Conservation (phyloP, 2,113 vertebrate species). For the Myocastor coypus region DNA sequence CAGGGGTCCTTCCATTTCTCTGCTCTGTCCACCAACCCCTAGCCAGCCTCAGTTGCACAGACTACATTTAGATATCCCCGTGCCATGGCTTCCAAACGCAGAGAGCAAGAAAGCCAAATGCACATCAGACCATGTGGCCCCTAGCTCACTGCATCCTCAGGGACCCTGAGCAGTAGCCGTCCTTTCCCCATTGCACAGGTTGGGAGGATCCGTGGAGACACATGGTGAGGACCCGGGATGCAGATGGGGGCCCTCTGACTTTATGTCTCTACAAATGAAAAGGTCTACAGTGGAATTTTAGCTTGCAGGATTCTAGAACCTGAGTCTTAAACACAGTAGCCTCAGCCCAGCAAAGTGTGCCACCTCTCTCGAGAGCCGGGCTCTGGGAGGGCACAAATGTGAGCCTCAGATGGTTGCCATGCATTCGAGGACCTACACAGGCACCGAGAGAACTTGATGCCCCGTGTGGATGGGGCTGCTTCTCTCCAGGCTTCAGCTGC, state of each 20-base stretch:
- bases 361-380: no score
- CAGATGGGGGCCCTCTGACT: not conserved
- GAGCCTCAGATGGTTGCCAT: not conserved
- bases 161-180: not conserved
- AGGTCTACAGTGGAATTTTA: fast-evolving
- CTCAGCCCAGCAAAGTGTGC: fast-evolving
- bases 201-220: not conserved
- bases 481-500: constrained; percentile 21
- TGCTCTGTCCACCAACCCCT: not conserved
- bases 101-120: not conserved
- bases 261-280: not conserved
- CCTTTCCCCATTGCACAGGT: not conserved
- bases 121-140: not conserved
- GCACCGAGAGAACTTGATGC: not conserved
- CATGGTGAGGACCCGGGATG: not conserved
- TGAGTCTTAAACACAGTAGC: not conserved
- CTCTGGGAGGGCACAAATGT: not conserved
- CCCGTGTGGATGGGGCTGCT: not conserved
- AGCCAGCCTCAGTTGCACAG: not conserved
- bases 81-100: not conserved
- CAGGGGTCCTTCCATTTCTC: not conserved
- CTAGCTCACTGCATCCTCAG: not conserved
- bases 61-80: not conserved
- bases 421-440: not conserved
- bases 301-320: not conserved